phyloP scores from a whole-genome alignment of 2,797 vertebrate genomes.

The Sandelia bainsii region DNA sequence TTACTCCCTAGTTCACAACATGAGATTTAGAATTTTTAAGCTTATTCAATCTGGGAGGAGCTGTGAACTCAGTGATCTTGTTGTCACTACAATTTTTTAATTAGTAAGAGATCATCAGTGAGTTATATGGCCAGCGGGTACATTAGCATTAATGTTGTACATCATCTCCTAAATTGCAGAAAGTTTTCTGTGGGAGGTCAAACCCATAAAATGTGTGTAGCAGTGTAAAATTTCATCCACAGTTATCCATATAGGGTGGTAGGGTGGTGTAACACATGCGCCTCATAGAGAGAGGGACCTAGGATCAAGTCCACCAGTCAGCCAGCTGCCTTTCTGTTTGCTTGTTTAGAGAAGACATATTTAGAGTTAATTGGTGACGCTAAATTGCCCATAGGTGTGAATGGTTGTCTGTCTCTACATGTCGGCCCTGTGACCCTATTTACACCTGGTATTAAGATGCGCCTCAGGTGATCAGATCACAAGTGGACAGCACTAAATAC shows the following conservation, averaged over 20 bases:
- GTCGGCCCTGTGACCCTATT: no score
- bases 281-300: no score
- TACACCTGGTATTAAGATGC: no score
- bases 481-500: no score
- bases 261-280: no score
- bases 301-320: no score
- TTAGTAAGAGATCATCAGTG: slow-evolving; percentile 11
- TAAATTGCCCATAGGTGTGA: no score
- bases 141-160: slow-evolving; percentile 2
- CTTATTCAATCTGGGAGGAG: background rate
- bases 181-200: slow-evolving; percentile 9
- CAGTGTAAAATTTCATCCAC: slow-evolving; percentile 4
- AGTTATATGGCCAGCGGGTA: background rate
- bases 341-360: no score
- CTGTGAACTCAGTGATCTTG: background rate
- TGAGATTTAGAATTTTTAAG: background rate
- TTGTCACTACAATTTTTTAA: background rate
- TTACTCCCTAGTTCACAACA: background rate
- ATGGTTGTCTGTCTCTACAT: no score
- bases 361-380: no score
- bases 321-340: no score
- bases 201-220: slow-evolving; percentile 19
- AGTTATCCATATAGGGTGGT: background rate
- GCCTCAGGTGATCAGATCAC: no score
- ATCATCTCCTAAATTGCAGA: slow-evolving; percentile 16